phyloP scores from a whole-genome alignment of 2,113 vertebrate species.

The Alouatta palliata region DNA sequence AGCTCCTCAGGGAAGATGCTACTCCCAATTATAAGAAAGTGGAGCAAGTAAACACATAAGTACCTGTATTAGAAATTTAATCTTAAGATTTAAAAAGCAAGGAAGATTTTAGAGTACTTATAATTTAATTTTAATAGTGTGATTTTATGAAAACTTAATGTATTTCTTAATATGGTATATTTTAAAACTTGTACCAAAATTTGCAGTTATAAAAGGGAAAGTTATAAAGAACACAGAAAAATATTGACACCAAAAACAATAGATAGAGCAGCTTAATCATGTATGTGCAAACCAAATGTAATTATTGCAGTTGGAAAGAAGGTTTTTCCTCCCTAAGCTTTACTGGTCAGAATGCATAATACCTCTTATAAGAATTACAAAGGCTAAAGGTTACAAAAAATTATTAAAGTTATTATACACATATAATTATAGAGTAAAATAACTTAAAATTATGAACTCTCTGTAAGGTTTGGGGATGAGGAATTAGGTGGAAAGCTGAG shows the following conservation, averaged over 20 bases:
- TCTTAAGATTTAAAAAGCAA: slow-evolving; percentile 30
- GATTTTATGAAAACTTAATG: slow-evolving; percentile 5
- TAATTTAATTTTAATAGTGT: slow-evolving; percentile 5
- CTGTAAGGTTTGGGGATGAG: not conserved
- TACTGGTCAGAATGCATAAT: not conserved
- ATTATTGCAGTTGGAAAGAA: slow-evolving; percentile 47
- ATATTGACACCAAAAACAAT: not conserved
- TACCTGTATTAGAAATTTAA: not conserved
- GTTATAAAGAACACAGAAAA: slow-evolving; percentile 44
- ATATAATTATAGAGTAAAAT: not conserved
- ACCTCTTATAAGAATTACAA: slow-evolving; percentile 29
- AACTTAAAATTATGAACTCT: slow-evolving; percentile 3
- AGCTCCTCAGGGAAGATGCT: slow-evolving; percentile 18
- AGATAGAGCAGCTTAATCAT: not conserved
- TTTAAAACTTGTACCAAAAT: slow-evolving; percentile 28
- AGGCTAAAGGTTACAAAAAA: not conserved
- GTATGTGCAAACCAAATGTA: slow-evolving; percentile 7
- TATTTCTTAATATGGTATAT: not conserved
- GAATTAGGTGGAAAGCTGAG: not conserved
- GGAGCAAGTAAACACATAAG: slow-evolving; percentile 33
- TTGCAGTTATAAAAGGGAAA: slow-evolving; percentile 23
- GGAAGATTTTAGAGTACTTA: not conserved
- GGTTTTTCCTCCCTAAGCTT: not conserved
- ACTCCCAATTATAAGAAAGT: slow-evolving; percentile 48
- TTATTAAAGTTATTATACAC: slow-evolving; percentile 10